Evolutionary conservation across 2,797 vertebrate species (phyloP), one percentile per base, ranked within the genome.

Genomic region (Cephalopachus bancanus): DNA sequence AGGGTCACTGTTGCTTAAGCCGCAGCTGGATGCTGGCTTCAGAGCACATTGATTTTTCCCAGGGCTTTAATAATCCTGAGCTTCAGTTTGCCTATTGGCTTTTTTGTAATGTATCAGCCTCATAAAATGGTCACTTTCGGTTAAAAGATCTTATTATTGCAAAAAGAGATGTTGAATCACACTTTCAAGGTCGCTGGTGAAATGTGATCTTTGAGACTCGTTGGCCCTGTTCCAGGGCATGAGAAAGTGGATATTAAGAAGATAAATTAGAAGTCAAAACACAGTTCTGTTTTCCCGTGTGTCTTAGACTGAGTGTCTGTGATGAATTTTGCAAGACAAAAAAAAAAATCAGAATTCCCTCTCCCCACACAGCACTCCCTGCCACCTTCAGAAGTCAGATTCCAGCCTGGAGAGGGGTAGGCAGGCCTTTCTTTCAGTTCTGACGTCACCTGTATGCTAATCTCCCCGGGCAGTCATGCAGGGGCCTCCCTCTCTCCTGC

Each of bases 171-270:
- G 96, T 75, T 87, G 97, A 95, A 96, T 98, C 98, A 95, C 89
- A 98, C 94, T 96, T 95, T 98, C 97, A 99, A 99, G 98, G 99
- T 98, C 98, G 33, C 95, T 64, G 67, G 96, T 95, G 98, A 98
- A 98, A 98, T 98, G 98, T 98, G 98, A 99, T 99, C 98, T 97
- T 93, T 94, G 98, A 98, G 98, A 97, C 98, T 99, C 98, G 93
- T 96, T 98, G 98, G 97, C 98, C 83, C 53, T 88, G 74, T 84
- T 96, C 96, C 96, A 97, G 80, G 89, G 89, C 78, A 85, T 8
- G 3, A 62, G 69, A 87, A 95, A 95, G 75, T 90, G 51, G 94
- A 95, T 98, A 92, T 97, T 96, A 94, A 97, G 90, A 97, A 98
- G 94, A 97, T 97, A 98, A 97, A 98, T 98, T 97, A 92, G 96